Evolutionary conservation across 2,113 vertebrate genomes (phyloP), one percentile per base, ranked within the genome.

Genomic region (Oostethus manadensis): DNA sequence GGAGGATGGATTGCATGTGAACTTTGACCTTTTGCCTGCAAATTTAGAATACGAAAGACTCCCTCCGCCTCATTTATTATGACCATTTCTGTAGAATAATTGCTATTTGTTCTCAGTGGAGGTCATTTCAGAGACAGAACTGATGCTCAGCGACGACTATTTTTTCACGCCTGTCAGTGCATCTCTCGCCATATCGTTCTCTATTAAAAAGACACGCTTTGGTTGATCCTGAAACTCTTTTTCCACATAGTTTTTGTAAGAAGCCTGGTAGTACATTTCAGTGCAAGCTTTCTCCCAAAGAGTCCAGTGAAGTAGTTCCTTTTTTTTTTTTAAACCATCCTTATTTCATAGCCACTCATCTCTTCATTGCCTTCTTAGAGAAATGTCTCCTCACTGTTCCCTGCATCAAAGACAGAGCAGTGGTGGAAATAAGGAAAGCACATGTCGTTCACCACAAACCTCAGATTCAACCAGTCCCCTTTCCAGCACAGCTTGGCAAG

Each of bases 71-170:
- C 55, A 33, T 61, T 60, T 62, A 67, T 76, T 66, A 42, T 54
- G 56, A 4, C 71, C 63, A 35, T 64, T 56, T 74, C 71, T 71
- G 71, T 29, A 55, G 68, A 53, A 83, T 85, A 87, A 87, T 80
- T 84, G 82, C 74, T 70, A 29, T 80, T 85, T 86, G 82, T 89
- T 83, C 81, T 71, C 67, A 1, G 74, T 58, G 62, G 77, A 84
- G 83, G 80, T 86, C 84, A 81, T 77, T 67, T 38, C 33, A 10
- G 61, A 78, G 77, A 73, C 76, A 76, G 65, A 63, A 64, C 68
- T 26, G 61, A 62, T 55, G 64, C 69, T 77, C 80, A 84, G 72
- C 72, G 72, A 77, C 51, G 64, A 66, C 60, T 77, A 67, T 76
- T 60, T 75, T 89, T 81, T 88, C 84, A 80, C 67, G 77, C 76